Evolutionary conservation across 2,113 vertebrate species (phyloP).

Genomic region (Rhinolophus sinicus): DNA sequence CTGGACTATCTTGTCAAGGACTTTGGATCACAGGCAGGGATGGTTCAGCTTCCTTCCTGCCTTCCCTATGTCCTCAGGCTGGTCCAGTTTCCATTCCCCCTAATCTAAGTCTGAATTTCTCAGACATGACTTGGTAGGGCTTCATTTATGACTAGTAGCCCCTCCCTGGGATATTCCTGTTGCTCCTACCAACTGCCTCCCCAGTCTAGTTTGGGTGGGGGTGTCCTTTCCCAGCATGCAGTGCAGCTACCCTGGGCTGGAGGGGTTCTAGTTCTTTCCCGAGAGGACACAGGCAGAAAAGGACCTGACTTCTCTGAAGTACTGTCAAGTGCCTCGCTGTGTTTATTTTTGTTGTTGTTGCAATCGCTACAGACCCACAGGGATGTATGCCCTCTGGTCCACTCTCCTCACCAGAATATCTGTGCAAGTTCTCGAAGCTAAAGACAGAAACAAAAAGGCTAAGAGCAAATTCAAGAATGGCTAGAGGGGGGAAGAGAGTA

Average conservation of each 20-base stretch:
- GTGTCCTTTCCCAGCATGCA: neutral
- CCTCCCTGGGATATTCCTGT: neutral
- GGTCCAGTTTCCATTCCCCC: neutral
- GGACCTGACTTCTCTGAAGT: neutral
- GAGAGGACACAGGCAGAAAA: neutral
- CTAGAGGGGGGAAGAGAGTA: neutral
- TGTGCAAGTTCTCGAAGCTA: slow-evolving; percentile 3
- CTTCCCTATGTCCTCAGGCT: neutral
- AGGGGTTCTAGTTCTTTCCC: neutral
- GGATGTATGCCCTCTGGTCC: neutral
- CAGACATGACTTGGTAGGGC: neutral
- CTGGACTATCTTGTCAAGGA: neutral
- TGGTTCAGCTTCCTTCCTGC: neutral
- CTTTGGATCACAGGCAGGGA: neutral
- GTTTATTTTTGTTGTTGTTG: neutral
- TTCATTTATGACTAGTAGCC: neutral
- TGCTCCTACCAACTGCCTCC: neutral
- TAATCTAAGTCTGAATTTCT: neutral
- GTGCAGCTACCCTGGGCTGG: too few relatives aligned
- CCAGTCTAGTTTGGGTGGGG: neutral
- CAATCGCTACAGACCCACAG: neutral
- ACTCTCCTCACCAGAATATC: neutral
- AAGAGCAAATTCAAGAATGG: neutral
- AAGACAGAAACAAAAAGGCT: slow-evolving; percentile 1
- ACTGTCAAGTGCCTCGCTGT: neutral